Base-by-base conservation (phyloP, 2,888 invertebrate species). In the Pyrrhia umbra region DNA sequence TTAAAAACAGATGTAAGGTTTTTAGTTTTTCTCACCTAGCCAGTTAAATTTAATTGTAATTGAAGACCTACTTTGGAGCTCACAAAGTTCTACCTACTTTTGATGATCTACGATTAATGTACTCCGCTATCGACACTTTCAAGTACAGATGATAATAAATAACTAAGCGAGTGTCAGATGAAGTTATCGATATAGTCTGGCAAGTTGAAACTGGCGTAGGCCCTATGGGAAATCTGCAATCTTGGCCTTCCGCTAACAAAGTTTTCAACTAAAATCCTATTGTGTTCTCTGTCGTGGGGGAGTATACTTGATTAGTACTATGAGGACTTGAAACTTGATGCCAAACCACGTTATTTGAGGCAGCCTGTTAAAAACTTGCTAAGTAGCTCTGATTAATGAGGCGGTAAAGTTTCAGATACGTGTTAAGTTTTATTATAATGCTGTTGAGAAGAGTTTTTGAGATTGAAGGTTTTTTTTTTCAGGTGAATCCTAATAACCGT, bases 191-290 rank as follows among this genome's bases (percentile, higher is more conserved):
- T 94, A 92, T 86, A 90, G 92, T 90, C 89, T 86, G 83, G 85
- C 70, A 92, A 94, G 89, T 94, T 90, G 91, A 91, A 93, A 92
- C 92, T 93, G 90, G 91, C 84, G 88, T 89, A 86, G 80, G 90
- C 84, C 94, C 93, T 82, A 79, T 83, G 94, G 94, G 94, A 95
- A 95, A 94, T 94, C 90, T 92, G 83, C 91, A 92, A 93, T 94
- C 94, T 93, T 93, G 93, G 92, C 89, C 90, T 90, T 87, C 86
- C 87, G 84, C 89, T 94, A 93, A 94, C 93, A 93, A 94, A 95
- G 94, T 95, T 95, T 90, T 88, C 85, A 93, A 93, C 93, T 94
- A 87, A 93, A 93, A 92, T 92, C 92, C 90, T 93, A 93, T 94
- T 93, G 93, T 94, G 87, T 86, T 87, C 80, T 82, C 88, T 88